phyloP scores from a whole-genome alignment of 2,888 invertebrate species.

The Troides aeacus region DNA sequence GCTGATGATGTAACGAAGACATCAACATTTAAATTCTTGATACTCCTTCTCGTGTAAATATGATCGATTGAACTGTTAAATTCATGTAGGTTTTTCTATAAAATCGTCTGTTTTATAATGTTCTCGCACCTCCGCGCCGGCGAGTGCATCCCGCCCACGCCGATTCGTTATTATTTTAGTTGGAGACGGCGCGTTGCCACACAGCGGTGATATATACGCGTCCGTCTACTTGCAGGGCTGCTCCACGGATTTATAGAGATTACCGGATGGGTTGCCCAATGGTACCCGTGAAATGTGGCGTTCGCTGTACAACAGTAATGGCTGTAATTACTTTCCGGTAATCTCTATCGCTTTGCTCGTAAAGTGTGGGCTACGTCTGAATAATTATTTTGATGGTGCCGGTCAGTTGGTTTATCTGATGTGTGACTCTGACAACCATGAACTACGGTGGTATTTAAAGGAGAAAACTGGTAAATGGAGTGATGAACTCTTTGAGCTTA shows the following conservation, averaged over 20 bases:
- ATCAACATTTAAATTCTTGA: too few species aligned
- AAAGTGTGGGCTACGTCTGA: background rate
- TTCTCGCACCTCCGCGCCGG: conserved; percentile 13
- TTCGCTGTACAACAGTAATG: background rate
- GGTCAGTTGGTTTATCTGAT: too few species aligned
- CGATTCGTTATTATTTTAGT: conserved; percentile 60
- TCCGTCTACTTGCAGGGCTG: conserved; percentile 39
- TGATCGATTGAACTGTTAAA: too few species aligned
- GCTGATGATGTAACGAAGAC: too few species aligned
- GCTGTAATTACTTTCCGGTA: conserved; percentile 14
- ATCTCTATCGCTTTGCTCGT: conserved; percentile 1
- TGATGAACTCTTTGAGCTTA: too few species aligned
- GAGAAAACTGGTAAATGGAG: too few species aligned
- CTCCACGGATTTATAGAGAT: conserved; percentile 50
- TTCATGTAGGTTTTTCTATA: too few species aligned
- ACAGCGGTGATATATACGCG: conserved; percentile 59
- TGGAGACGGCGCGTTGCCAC: conserved; percentile 59
- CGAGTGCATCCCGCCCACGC: conserved; percentile 70
- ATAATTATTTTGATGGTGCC: background rate
- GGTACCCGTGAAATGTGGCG: background rate
- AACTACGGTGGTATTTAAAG: too few species aligned
- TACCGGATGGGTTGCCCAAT: conserved; percentile 36
- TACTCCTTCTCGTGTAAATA: too few species aligned
- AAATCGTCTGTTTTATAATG: too few species aligned
- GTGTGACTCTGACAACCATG: too few species aligned